Evolutionary conservation across 30 jellyfish, hydroid and myxozoan species (phyloP), one percentile per base, ranked within the genome.

Genomic region (Hydractinia echinata): DNA sequence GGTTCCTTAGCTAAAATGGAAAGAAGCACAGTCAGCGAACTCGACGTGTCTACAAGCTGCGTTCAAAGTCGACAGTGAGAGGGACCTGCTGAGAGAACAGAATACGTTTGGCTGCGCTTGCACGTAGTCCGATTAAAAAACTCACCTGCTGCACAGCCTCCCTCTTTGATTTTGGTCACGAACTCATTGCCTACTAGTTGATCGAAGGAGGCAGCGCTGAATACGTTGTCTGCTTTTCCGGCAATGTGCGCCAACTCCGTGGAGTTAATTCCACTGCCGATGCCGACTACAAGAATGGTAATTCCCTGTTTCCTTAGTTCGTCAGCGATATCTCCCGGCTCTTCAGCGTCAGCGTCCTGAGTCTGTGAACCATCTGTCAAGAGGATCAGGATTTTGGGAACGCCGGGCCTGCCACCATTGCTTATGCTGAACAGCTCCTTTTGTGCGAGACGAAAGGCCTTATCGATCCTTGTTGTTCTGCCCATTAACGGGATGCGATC

Each of bases 211-310:
- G 69, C 69, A 13, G 69, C 69, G 19, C 18, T 58, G 3, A 11
- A 58, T 2, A 16, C 15, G 69, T 58, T 58, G 19, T 13, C 15
- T 16, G 69, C 3, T 11, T 16, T 16, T 11, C 69, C 69, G 69
- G 69, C 69, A 58, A 58, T 58, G 69, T 58, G 69, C 19, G 69
- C 69, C 69, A 58, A 16, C 69, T 58, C 69, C 19, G 69, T 58
- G 15, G 69, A 13, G 69, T 58, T 58, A 16, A 58, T 3, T 11
- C 69, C 69, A 58, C 69, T 58, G 15, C 69, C 69, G 3, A 58
- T 58, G 69, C 69, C 69, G 18, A 58, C 69, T 16, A 58, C 69
- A 13, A 58, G 69, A 3, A 58, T 58, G 69, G 15, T 58, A 58
- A 58, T 58, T 13, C 69, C 69, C 18, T 58, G 18, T 16, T 58